A percentile compares a stretch with the other conserved stretches of the same genome.
Conservation (phyloP, 2,888 invertebrate species). For the Melanchra persicariae region DNA sequence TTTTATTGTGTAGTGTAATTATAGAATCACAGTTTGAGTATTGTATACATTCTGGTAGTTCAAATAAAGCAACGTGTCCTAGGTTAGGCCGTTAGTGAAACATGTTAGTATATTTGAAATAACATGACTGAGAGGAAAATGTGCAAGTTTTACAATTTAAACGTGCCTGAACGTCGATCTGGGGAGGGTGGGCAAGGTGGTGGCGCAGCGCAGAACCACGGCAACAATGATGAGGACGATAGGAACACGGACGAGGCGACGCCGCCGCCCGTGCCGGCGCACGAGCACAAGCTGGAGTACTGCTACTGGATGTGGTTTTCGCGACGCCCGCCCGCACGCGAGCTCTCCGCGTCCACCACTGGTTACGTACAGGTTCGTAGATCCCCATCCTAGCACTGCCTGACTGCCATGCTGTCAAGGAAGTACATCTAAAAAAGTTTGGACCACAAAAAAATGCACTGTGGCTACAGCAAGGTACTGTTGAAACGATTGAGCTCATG, state of each 20-base stretch:
- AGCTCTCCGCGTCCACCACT: constrained; percentile 84
- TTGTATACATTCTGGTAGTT: constrained; percentile 77
- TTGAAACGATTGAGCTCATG: constrained; percentile 2
- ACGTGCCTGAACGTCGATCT: constrained; percentile 89
- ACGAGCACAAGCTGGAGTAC: constrained; percentile 98
- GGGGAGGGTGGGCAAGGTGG: constrained; percentile 81
- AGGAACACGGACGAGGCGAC: constrained; percentile 80
- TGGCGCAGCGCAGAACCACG: constrained; percentile 80
- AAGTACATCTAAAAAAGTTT: background rate
- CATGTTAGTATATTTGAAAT: constrained; percentile 89
- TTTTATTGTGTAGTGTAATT: constrained; percentile 73
- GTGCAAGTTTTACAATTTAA: constrained; percentile 91
- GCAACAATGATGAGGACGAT: constrained; percentile 83
- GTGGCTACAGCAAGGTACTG: background rate
- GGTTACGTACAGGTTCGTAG: constrained; percentile 87
- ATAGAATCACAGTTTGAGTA: constrained; percentile 73
- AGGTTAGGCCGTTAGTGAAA: constrained; percentile 90
- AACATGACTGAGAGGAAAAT: constrained; percentile 91
- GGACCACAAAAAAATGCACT: background rate
- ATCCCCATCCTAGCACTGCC: constrained; percentile 5
- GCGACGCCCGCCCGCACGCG: constrained; percentile 89
- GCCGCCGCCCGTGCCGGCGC: constrained; percentile 92
- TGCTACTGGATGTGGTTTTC: constrained; percentile 98
- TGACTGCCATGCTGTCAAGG: constrained; percentile 12
- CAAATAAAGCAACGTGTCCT: constrained; percentile 87